Conservation (phyloP, 2,797 vertebrate genomes). For the Pangasius larnaudii region DNA sequence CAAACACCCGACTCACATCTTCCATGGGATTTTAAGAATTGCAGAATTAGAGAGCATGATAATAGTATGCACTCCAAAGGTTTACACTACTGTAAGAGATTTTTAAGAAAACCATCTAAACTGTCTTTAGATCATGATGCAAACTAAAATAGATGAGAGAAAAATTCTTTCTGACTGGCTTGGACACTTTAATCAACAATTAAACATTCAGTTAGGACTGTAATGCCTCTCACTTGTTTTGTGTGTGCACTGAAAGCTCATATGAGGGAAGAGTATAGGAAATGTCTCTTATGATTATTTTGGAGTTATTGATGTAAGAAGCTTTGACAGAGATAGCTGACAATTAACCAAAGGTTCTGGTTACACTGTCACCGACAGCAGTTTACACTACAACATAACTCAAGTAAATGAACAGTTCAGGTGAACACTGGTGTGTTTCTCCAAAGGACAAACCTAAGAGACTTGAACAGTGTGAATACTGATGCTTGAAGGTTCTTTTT, state of each 20-base stretch:
- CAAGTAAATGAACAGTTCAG: background rate
- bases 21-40: background rate
- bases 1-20: background rate
- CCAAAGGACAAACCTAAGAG: background rate
- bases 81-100: background rate
- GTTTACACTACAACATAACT: background rate
- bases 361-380: no score
- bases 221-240: background rate
- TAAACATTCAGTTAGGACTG: background rate
- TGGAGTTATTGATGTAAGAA: background rate
- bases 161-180: background rate
- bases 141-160: background rate
- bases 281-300: background rate
- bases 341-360: background rate
- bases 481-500: background rate
- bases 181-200: background rate
- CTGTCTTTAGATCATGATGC: background rate
- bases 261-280: background rate
- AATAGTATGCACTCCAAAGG: background rate
- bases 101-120: background rate
- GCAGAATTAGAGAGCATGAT: background rate
- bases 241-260: background rate
- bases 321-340: background rate
- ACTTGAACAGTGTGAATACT: background rate
- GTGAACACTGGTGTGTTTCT: background rate